Conservation (phyloP, 2,113 vertebrate species). For the Physeter macrocephalus region DNA sequence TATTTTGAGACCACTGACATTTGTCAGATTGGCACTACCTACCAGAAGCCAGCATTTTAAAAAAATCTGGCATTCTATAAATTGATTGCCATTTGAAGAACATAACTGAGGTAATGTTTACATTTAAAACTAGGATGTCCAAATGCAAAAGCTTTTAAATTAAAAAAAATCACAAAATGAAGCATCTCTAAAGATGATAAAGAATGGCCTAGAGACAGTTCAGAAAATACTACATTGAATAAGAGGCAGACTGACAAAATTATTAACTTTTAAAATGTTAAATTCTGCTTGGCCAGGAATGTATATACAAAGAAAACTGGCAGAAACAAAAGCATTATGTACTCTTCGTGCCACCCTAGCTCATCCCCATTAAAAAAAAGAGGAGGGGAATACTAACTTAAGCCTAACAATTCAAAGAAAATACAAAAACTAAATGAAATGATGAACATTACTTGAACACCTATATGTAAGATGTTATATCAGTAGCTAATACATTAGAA, state of each 20-base stretch:
- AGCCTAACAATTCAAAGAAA: slow-evolving; percentile 1
- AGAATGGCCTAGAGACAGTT: not conserved
- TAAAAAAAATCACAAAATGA: not conserved
- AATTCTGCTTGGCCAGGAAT: not conserved
- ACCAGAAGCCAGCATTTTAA: not conserved
- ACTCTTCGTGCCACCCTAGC: not conserved
- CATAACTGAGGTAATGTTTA: not conserved
- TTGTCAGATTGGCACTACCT: not conserved
- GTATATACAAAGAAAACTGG: not conserved
- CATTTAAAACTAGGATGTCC: slow-evolving; percentile 14
- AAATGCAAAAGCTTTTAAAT: slow-evolving; percentile 16
- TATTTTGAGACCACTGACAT: not conserved
- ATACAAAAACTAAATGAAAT: slow-evolving; percentile 29
- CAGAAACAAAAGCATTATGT: slow-evolving; percentile 9
- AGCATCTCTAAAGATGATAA: slow-evolving; percentile 5
- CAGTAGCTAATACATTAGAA: not conserved
- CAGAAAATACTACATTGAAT: not conserved
- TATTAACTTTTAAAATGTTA: slow-evolving; percentile 14
- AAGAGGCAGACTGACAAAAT: not conserved
- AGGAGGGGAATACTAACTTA: not conserved
- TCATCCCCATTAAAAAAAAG: not conserved
- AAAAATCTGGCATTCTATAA: not conserved
- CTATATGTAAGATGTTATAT: not conserved
- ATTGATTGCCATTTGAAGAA: not conserved
- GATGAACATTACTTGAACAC: slow-evolving; percentile 5